Evolutionary conservation across 2,888 invertebrate species (phyloP), one percentile per base, ranked within the genome.

Genomic region (Sphinx pinastri): DNA sequence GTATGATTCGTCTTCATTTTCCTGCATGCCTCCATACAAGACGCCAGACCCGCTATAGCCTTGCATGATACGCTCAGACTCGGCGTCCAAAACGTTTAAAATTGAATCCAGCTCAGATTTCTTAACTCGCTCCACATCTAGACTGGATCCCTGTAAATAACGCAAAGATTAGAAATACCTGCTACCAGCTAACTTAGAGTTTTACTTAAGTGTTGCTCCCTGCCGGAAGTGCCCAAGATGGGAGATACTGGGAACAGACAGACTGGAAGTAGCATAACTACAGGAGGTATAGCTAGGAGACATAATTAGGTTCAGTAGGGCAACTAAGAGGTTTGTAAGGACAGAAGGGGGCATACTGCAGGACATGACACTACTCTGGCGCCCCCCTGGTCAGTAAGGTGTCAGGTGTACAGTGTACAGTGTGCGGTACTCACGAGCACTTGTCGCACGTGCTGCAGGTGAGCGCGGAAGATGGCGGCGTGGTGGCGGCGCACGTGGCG

Each of bases 401-500:
- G 25, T 25, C 25, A 25, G 25, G 25, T 25, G 25, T 52, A 14
- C 13, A 13, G 7, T 14, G 8, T 16, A 54, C n/a, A 25, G 31
- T 38, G 12, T 8, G 8, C 7, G 52, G 58, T 69, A 79, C 79
- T 63, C 16, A 83, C 84, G 68, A 84, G 76, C 72, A 85, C 84
- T 31, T 71, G 70, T 0, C 92, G 84, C 78, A 93, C 93, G 83
- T 92, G 92, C 74, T 73, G 72, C 74, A 93, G 87, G 45, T 92
- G 91, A 60, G 84, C 79, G 66, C 74, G 95, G 79, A 97, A 94
- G 75, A 96, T 93, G 79, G 95, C 95, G 16, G 95, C 91, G 88
- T 97, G 97, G 77, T 95, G 95, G 69, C 95, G 95, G 72, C 97
- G 94, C 94, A 97, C 96, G 89, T 97, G 97, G 7, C 97, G 94